These are phyloP conservation scores for Clinocottus analis DNA, from an alignment of 2,113 vertebrate genomes.

Conservation along the genomic window DNA sequence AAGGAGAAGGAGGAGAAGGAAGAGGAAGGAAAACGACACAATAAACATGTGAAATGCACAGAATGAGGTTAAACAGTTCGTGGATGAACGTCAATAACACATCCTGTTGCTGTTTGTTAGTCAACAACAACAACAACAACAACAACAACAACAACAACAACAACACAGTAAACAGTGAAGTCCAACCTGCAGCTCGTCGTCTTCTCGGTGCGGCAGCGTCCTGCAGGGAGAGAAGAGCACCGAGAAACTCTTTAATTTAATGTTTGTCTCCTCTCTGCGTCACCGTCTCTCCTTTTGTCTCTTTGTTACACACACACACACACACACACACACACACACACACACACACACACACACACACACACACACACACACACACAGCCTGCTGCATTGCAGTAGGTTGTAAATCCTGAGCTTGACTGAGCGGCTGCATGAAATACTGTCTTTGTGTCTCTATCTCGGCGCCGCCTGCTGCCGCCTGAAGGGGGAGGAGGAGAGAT, in stretches of 20 bases:
- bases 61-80: background rate
- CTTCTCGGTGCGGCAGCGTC: background rate
- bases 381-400: conserved; percentile 82
- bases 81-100: background rate
- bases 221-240: conserved; percentile 46
- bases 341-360: conserved; percentile 26
- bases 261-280: conserved; percentile 42
- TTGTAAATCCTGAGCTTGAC: conserved; percentile 79
- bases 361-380: conserved; percentile 45
- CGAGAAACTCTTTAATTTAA: conserved; percentile 27
- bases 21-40: background rate
- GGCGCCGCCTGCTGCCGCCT: conserved; percentile 45
- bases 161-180: too few species aligned
- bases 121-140: too few species aligned
- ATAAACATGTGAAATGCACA: background rate
- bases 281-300: conserved; percentile 50
- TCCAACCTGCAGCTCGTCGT: conserved; percentile 50
- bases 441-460: conserved; percentile 65
- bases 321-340: conserved; percentile 33
- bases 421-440: conserved; percentile 76
- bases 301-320: conserved; percentile 61
- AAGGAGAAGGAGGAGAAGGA: too few species aligned
- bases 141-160: too few species aligned
- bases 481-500: background rate
- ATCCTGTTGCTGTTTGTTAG: too few species aligned